Percentiles rank a stretch among this genome's conserved stretches.
Evolutionary conservation across 2,113 vertebrate species (phyloP).

Genomic region (Burhinus oedicnemus): DNA sequence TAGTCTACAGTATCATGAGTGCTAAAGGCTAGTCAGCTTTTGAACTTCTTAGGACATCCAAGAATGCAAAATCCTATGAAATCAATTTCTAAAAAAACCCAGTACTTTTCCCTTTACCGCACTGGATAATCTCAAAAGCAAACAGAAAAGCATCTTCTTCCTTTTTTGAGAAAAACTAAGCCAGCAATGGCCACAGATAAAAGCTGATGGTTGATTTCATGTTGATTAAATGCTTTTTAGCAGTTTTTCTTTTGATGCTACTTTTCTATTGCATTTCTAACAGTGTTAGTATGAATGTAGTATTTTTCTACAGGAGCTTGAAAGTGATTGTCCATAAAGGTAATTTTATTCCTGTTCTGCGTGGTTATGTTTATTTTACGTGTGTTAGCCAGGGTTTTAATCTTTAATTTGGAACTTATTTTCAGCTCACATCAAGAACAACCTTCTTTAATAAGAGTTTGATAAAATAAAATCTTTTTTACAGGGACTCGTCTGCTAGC

Average conservation of each 20-base stretch:
- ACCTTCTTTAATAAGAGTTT: neutral
- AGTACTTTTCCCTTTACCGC: neutral
- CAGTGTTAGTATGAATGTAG: neutral
- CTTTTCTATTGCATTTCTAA: neutral
- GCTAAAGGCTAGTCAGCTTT: neutral
- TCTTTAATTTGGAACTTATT: neutral
- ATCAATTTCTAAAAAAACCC: neutral
- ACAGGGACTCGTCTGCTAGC: conserved; percentile 88
- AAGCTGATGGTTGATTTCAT: neutral
- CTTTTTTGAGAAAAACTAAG: neutral
- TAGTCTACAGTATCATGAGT: neutral
- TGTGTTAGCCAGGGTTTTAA: neutral
- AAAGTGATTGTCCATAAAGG: neutral
- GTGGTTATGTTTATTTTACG: neutral
- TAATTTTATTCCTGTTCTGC: neutral
- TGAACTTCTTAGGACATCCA: neutral
- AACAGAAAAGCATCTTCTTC: neutral
- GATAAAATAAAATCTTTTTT: conserved; percentile 46
- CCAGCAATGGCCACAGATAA: neutral
- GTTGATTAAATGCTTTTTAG: neutral
- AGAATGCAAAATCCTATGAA: neutral
- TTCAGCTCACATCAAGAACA: neutral
- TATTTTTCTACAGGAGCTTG: neutral
- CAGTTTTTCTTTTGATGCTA: neutral
- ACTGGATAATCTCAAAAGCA: neutral